These are phyloP conservation scores for Drosophila oshimai DNA, from an alignment of 1,140 invertebrate genomes.

Conservation along the genomic window DNA sequence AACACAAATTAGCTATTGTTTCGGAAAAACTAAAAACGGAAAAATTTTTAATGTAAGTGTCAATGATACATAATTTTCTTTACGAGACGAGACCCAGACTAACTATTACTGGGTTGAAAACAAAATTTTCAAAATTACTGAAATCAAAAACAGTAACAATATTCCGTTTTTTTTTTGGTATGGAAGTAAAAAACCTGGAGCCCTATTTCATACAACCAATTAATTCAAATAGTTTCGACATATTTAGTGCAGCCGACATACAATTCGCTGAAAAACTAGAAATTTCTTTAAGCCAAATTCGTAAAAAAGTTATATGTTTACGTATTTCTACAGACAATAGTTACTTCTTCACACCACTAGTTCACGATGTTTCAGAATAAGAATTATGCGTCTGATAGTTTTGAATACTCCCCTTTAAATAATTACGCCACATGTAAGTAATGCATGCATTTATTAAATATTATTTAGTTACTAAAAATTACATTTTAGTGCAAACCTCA, in stretches of 20 bases:
- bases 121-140: conserved; percentile 10
- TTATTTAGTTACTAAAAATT: too few species aligned
- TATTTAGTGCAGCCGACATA: conserved; percentile 21
- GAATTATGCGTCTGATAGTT: background rate
- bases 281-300: conserved; percentile 14
- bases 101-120: conserved; percentile 9
- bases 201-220: conserved; percentile 19
- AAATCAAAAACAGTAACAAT: conserved; percentile 10
- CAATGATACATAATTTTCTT: conserved; percentile 7
- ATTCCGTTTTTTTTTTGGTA: conserved; percentile 15
- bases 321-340: background rate
- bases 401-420: background rate
- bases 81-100: background rate
- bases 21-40: conserved; percentile 3
- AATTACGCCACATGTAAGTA: conserved; percentile 2
- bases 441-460: background rate
- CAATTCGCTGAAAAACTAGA: conserved; percentile 5
- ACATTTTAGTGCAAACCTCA: too few species aligned
- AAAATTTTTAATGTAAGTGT: conserved; percentile 9
- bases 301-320: conserved; percentile 33
- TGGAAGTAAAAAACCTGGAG: conserved; percentile 14
- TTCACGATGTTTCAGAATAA: background rate
- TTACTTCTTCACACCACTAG: background rate
- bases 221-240: conserved; percentile 10
- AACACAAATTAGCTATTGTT: background rate